Evolutionary conservation across 2,888 invertebrate species (phyloP).

Genomic region (Gortyna flavago): DNA sequence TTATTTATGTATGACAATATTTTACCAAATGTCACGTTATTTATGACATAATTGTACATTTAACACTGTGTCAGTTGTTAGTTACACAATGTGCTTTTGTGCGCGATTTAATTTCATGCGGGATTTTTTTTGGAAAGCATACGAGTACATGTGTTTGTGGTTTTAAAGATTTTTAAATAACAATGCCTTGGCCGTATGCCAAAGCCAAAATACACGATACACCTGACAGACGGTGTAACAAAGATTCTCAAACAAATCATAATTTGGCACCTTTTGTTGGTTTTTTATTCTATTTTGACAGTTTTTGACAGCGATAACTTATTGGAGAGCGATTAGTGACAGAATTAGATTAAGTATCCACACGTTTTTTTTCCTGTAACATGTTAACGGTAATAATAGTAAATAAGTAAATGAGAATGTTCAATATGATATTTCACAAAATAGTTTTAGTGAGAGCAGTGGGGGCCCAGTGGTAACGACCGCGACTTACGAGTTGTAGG

Average conservation of each 20-base stretch:
- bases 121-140: slow-evolving; percentile 61
- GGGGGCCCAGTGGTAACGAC: too few relatives aligned
- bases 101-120: slow-evolving; percentile 59
- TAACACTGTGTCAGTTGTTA: slow-evolving; percentile 24
- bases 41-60: slow-evolving; percentile 18
- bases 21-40: slow-evolving; percentile 18
- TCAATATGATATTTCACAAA: not conserved
- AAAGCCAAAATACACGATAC: slow-evolving; percentile 75
- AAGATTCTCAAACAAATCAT: slow-evolving; percentile 66
- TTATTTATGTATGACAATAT: not conserved
- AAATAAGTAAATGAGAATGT: not conserved
- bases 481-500: too few relatives aligned
- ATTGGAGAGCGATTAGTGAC: slow-evolving; percentile 37
- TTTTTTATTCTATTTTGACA: slow-evolving; percentile 36
- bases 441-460: not conserved
- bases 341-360: slow-evolving; percentile 4
- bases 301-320: slow-evolving; percentile 39
- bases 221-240: slow-evolving; percentile 73
- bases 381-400: not conserved
- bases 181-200: slow-evolving; percentile 78
- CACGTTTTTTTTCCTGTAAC: not conserved
- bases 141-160: slow-evolving; percentile 72
- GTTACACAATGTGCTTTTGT: slow-evolving; percentile 53
- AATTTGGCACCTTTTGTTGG: slow-evolving; percentile 58
- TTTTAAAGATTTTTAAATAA: slow-evolving; percentile 74